These are phyloP conservation scores for Parazoanthus darwini DNA, from an alignment of 92 coral and sea anemone genomes.

Conservation along the genomic window DNA sequence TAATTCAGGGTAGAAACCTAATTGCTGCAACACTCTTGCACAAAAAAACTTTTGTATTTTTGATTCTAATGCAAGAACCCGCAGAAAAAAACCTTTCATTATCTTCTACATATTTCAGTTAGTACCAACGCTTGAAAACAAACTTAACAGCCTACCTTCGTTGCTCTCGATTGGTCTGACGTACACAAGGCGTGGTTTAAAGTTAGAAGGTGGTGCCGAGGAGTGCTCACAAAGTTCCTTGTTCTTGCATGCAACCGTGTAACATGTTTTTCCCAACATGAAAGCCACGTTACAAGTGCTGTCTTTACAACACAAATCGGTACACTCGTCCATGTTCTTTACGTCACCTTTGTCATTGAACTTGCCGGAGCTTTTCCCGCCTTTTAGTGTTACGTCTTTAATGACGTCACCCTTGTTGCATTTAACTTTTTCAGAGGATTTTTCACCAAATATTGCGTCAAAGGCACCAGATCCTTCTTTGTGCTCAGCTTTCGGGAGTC, in stretches of 20 bases:
- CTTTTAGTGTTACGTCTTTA: slow-evolving; percentile 88
- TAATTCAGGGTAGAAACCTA: too few relatives aligned
- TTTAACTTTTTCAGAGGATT: slow-evolving; percentile 44
- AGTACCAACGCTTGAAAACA: too few relatives aligned
- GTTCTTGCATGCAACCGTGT: slow-evolving; percentile 89
- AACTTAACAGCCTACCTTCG: slow-evolving; percentile 53
- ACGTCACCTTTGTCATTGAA: slow-evolving; percentile 92
- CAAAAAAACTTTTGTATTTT: too few relatives aligned
- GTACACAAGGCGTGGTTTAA: slow-evolving; percentile 81
- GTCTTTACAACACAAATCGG: slow-evolving; percentile 77
- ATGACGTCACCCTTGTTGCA: slow-evolving; percentile 75
- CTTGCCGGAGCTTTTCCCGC: slow-evolving; percentile 94
- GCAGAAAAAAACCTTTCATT: too few relatives aligned
- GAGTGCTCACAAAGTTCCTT: slow-evolving; percentile 88
- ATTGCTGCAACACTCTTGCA: too few relatives aligned
- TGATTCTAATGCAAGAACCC: too few relatives aligned
- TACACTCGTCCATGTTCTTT: slow-evolving; percentile 82
- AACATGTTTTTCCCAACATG: slow-evolving; percentile 94
- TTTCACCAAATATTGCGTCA: slow-evolving; percentile 64
- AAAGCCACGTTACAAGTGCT: slow-evolving; percentile 84
- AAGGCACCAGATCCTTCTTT: slow-evolving; percentile 50
- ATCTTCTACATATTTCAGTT: not conserved
- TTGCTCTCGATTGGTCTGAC: slow-evolving; percentile 74
- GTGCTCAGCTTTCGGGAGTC: slow-evolving; percentile 1
- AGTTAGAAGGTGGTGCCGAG: slow-evolving; percentile 97